Percentiles rank a stretch among this genome's conserved stretches.
phyloP scores from a whole-genome alignment of 2,113 vertebrate genomes.

The Sphyrna mokarran region DNA sequence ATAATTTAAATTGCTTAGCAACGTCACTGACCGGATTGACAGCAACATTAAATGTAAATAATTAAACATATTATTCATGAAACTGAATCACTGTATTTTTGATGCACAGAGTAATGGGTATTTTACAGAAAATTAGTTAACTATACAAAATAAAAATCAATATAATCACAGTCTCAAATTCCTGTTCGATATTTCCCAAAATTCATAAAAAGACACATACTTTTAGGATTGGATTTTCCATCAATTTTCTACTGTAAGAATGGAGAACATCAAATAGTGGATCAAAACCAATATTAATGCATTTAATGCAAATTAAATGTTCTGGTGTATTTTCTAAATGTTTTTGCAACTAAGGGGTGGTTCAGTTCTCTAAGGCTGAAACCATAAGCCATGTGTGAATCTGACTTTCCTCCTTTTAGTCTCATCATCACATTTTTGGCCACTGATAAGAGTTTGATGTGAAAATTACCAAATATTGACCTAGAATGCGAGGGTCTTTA shows the following conservation, averaged over 20 bases:
- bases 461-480: slow-evolving; percentile 11
- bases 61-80: background rate
- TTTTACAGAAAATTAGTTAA: background rate
- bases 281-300: background rate
- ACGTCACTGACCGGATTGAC: background rate
- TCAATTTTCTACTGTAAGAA: background rate
- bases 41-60: background rate
- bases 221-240: background rate
- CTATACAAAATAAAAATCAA: background rate
- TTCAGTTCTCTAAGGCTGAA: background rate
- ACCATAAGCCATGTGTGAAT: background rate
- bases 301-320: background rate
- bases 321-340: background rate
- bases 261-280: background rate
- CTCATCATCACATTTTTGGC: background rate
- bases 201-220: background rate
- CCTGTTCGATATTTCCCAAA: background rate
- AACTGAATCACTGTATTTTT: background rate
- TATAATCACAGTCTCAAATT: background rate
- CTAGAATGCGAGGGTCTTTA: background rate
- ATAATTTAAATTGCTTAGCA: background rate
- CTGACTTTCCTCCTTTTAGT: background rate
- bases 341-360: background rate
- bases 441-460: background rate
- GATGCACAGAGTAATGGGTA: background rate